Percentiles rank a stretch among this genome's conserved stretches.
phyloP scores from a whole-genome alignment of 2,797 vertebrate genomes.

The Ispidina picta region DNA sequence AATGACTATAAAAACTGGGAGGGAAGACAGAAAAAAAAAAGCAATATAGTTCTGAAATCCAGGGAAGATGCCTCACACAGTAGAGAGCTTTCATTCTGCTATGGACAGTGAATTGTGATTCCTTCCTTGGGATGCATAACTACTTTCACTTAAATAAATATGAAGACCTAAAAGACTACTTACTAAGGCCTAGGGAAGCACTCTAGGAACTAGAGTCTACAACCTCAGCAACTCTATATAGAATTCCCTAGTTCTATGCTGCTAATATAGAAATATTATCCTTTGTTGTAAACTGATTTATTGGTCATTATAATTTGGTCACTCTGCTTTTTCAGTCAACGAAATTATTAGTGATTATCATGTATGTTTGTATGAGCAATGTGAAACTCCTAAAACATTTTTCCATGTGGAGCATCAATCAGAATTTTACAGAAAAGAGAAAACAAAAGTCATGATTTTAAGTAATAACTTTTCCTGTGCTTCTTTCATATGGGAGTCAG shows the following conservation, averaged over 20 bases:
- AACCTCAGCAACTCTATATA: neutral
- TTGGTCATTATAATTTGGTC: neutral
- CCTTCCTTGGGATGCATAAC: neutral
- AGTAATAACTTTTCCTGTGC: neutral
- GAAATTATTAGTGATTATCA: neutral
- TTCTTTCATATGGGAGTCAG: neutral
- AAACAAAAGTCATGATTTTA: neutral
- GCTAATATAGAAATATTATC: neutral
- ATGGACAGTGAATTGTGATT: neutral
- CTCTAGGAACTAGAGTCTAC: neutral
- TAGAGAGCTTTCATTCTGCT: neutral
- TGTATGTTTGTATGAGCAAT: neutral
- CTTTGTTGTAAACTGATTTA: neutral
- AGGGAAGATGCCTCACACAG: neutral
- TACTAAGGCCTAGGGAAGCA: neutral
- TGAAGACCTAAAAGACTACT: neutral
- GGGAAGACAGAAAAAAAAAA: neutral
- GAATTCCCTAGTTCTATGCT: neutral
- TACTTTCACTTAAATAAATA: neutral
- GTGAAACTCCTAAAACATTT: neutral
- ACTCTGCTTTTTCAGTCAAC: no score
- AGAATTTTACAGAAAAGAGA: neutral
- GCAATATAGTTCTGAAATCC: neutral
- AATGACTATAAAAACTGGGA: neutral
- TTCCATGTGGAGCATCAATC: neutral